These are phyloP conservation scores for Crotalus tigris DNA, from an alignment of 2,113 vertebrate genomes.

Conservation along the genomic window DNA sequence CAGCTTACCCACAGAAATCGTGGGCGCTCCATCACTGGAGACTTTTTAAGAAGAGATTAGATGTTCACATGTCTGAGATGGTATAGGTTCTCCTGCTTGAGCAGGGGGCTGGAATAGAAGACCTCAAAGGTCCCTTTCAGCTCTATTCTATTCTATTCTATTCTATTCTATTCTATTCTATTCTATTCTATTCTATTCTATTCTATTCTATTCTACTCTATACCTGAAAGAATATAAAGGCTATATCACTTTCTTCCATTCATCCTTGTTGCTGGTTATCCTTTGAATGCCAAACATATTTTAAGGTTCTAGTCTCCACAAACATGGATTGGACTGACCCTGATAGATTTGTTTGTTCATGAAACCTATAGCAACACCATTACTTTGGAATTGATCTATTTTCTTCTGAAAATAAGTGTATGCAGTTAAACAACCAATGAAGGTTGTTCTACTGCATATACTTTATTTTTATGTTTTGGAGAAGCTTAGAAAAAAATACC, in stretches of 20 bases:
- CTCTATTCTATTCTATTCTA: too few relatives aligned
- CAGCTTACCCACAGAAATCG: too few relatives aligned
- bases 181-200: too few relatives aligned
- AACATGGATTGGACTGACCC: not conserved
- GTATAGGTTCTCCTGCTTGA: too few relatives aligned
- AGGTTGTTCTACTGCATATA: not conserved
- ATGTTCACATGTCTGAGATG: too few relatives aligned
- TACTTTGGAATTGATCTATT: not conserved
- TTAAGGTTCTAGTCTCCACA: slow-evolving; percentile 8
- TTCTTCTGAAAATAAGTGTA: not conserved
- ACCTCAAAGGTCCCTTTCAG: too few relatives aligned
- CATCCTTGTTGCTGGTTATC: not conserved
- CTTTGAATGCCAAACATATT: not conserved
- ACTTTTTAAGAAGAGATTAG: too few relatives aligned
- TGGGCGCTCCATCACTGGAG: too few relatives aligned
- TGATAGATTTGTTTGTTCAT: slow-evolving; percentile 9
- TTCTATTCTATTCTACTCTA: too few relatives aligned
- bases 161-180: too few relatives aligned
- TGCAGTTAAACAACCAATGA: not conserved
- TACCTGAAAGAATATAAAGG: not conserved
- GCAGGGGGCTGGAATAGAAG: too few relatives aligned
- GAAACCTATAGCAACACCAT: not conserved
- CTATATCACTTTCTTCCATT: not conserved
- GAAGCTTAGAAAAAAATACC: not conserved
- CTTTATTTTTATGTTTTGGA: not conserved